Conservation (phyloP, 2,797 vertebrate genomes). For the Mormyrops attenuatus region DNA sequence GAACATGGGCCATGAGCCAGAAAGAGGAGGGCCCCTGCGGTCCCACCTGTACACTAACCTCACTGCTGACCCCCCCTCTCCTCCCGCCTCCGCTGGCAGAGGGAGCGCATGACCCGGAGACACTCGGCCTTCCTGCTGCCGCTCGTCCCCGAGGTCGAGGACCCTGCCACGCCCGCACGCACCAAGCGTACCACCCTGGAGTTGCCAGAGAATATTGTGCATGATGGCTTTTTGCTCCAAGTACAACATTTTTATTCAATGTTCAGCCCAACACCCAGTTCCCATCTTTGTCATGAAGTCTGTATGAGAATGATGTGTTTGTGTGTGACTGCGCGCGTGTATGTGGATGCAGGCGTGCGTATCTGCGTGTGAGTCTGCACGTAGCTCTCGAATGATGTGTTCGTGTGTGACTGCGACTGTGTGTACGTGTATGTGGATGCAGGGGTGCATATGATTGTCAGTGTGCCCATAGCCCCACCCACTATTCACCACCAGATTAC, state of each 20-base stretch:
- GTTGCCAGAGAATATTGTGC: conserved; percentile 59
- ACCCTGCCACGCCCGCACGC: conserved; percentile 43
- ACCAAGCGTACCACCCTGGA: conserved; percentile 82
- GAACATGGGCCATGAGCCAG: neutral
- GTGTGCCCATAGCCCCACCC: neutral
- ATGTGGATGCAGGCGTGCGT: neutral
- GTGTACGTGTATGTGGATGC: neutral
- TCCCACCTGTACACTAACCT: conserved; percentile 17
- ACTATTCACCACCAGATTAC: neutral
- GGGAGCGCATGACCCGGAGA: conserved; percentile 75
- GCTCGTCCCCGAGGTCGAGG: conserved; percentile 58
- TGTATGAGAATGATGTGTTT: neutral
- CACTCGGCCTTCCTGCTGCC: conserved; percentile 75
- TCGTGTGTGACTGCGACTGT: neutral
- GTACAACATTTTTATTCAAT: conserved; percentile 48
- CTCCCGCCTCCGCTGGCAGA: conserved; percentile 52
- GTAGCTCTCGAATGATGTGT: neutral
- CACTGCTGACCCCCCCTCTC: conserved; percentile 31
- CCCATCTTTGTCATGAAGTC: neutral
- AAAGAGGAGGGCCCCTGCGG: neutral
- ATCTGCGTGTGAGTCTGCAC: neutral
- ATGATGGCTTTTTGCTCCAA: conserved; percentile 51
- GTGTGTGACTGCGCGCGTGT: neutral
- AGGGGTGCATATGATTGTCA: neutral
- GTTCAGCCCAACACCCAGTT: conserved; percentile 30